phyloP scores from a whole-genome alignment of 2,888 invertebrate species.

The Erpobdella octoculata region DNA sequence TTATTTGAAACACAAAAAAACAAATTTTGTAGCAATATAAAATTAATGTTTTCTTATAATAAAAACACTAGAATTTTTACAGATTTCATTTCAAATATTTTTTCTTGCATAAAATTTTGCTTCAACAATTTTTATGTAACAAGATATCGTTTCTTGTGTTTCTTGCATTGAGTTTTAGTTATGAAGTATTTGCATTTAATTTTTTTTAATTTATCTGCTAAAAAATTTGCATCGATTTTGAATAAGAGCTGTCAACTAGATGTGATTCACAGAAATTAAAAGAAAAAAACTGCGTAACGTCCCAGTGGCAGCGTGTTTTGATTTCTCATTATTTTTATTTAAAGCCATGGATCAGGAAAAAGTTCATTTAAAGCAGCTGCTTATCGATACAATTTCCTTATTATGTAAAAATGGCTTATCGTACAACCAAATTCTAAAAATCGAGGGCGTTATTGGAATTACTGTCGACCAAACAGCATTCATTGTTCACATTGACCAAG shows the following conservation, averaged over 20 bases:
- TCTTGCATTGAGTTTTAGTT: no score
- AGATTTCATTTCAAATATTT: neutral
- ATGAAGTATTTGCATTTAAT: no score
- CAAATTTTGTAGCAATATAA: no score
- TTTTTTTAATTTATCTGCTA: no score
- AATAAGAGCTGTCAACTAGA: no score
- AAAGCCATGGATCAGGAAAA: slow-evolving; percentile 12
- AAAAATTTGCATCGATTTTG: no score
- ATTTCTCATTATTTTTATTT: no score
- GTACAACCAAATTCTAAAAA: slow-evolving; percentile 2
- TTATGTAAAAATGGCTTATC: slow-evolving; percentile 18
- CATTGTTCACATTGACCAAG: slow-evolving; percentile 15
- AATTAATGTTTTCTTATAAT: neutral
- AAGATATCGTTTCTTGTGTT: neutral
- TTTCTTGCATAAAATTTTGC: neutral
- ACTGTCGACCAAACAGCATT: slow-evolving; percentile 20
- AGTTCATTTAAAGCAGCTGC: slow-evolving; percentile 14
- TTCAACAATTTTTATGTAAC: neutral
- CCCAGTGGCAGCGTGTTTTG: no score
- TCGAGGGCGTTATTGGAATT: slow-evolving; percentile 20
- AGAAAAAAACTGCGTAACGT: no score
- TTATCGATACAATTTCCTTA: slow-evolving; percentile 10
- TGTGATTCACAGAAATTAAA: no score
- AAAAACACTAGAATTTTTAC: neutral
- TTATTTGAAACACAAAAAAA: neutral